These are phyloP conservation scores for Anoncus sp. DNA, from an alignment of 2,888 invertebrate species.

Conservation along the genomic window DNA sequence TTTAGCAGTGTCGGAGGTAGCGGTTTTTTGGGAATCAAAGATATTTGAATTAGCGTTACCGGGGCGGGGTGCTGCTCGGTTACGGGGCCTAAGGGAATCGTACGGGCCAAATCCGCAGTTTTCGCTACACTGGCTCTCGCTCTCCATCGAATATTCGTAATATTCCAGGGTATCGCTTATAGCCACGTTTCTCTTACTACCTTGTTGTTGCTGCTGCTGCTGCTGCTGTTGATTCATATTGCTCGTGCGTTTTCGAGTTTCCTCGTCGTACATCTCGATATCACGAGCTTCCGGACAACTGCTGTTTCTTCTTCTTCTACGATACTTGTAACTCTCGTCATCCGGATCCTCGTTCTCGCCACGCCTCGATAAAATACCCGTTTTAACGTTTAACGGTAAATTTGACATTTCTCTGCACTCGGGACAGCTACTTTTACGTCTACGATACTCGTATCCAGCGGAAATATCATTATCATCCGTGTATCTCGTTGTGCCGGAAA, in stretches of 20 bases:
- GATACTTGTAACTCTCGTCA: constrained; percentile 67
- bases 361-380: background rate
- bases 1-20: constrained; percentile 83
- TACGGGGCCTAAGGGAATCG: constrained; percentile 82
- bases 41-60: constrained; percentile 83
- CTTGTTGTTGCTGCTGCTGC: constrained; percentile 72
- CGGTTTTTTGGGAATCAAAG: constrained; percentile 83
- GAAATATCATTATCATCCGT: constrained; percentile 15
- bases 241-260: constrained; percentile 66
- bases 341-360: constrained; percentile 70
- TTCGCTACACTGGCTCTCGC: constrained; percentile 83
- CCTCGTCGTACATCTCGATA: constrained; percentile 77
- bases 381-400: constrained; percentile 6
- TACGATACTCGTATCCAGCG: constrained; percentile 64
- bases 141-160: constrained; percentile 83
- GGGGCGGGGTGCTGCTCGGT: constrained; percentile 83
- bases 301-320: constrained; percentile 74
- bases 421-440: constrained; percentile 80
- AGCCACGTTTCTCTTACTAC: constrained; percentile 82
- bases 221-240: constrained; percentile 62
- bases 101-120: constrained; percentile 83
- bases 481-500: constrained; percentile 53
- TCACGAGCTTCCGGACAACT: constrained; percentile 76
- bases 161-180: constrained; percentile 83
- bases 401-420: constrained; percentile 68